A percentile compares a stretch with the other conserved stretches of the same genome.
phyloP scores from a whole-genome alignment of 2,113 vertebrate species.

The Choloepus hoffmanni region DNA sequence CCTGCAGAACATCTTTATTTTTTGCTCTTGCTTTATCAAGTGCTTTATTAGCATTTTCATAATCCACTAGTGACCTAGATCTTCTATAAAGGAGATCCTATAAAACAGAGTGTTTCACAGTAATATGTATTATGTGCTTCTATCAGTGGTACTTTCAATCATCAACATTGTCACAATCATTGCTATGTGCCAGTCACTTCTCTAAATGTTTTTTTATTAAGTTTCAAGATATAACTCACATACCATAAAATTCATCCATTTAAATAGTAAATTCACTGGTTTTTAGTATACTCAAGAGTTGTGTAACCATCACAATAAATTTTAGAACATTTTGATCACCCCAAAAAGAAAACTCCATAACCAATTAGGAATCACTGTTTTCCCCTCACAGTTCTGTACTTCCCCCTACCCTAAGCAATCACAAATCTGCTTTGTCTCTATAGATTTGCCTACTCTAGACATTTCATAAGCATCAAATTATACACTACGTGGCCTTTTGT shows the following conservation, averaged over 20 bases:
- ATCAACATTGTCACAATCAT: background rate
- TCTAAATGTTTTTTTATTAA: background rate
- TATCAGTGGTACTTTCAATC: background rate
- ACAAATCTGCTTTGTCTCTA: background rate
- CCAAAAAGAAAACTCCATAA: background rate
- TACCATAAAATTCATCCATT: background rate
- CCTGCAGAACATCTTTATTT: conserved; percentile 98
- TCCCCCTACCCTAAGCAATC: fast-evolving
- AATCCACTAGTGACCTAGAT: conserved; percentile 97
- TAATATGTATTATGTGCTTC: background rate
- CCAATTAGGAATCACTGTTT: background rate
- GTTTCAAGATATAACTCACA: background rate
- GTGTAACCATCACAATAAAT: background rate
- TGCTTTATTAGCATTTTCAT: conserved; percentile 99
- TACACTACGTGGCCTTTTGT: background rate
- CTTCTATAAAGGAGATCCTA: conserved; percentile 98
- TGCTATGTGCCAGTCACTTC: background rate
- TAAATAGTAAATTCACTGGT: background rate
- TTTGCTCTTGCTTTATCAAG: conserved; percentile 98
- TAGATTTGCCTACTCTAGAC: background rate
- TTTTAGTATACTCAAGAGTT: background rate
- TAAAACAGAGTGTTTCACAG: conserved; percentile 54
- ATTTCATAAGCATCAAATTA: background rate
- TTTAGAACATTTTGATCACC: background rate
- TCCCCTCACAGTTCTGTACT: too few species aligned